A percentile compares a stretch with the other conserved stretches of the same genome.
Evolutionary conservation across 1,140 invertebrate genomes (phyloP).

Genomic region (Asobara japonica): DNA sequence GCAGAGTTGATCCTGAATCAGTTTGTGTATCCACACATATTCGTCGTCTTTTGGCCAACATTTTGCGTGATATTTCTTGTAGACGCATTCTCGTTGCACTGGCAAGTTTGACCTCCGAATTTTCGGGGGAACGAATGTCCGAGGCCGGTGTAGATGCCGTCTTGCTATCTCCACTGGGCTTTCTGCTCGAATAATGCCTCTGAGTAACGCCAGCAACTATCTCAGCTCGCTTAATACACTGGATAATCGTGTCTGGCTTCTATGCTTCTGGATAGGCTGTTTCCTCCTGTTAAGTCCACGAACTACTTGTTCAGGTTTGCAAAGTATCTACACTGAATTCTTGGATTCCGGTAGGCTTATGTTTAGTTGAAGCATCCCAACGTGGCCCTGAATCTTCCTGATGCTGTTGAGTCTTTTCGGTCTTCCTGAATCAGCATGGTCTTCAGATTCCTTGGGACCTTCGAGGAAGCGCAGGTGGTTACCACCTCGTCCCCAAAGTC

Average conservation of each 20-base stretch:
- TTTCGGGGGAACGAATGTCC: constrained; percentile 52
- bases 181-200: constrained; percentile 72
- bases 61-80: constrained; percentile 61
- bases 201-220: constrained; percentile 77
- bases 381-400: not conserved
- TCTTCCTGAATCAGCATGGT: not conserved
- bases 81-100: constrained; percentile 52
- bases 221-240: constrained; percentile 67
- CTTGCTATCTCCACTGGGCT: constrained; percentile 68
- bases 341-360: not conserved
- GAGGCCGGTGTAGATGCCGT: constrained; percentile 56
- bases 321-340: constrained; percentile 45
- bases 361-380: not conserved
- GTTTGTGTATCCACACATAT: constrained; percentile 73
- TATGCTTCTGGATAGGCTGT: too few species aligned
- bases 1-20: constrained; percentile 61
- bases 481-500: not conserved
- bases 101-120: constrained; percentile 46
- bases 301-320: constrained; percentile 53
- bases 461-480: not conserved
- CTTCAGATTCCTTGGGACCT: not conserved
- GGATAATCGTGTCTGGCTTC: constrained; percentile 48
- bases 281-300: constrained; percentile 55
- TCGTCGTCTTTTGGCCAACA: constrained; percentile 65
- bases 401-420: constrained; percentile 11